These are phyloP conservation scores for Lysandra coridon DNA, from an alignment of 2,888 invertebrate species.

Conservation along the genomic window DNA sequence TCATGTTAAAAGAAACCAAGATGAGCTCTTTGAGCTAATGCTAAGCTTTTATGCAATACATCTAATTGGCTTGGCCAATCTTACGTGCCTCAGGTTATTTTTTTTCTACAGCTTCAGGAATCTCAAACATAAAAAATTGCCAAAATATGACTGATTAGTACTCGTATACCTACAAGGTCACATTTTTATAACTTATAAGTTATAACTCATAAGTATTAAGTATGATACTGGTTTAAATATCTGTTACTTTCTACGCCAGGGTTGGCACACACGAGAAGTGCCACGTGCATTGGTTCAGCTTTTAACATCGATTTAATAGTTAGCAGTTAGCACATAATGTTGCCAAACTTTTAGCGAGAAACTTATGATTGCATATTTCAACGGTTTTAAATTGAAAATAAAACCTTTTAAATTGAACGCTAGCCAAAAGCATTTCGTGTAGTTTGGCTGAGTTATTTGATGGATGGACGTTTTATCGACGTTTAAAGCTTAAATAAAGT, in stretches of 20 bases:
- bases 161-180: neutral
- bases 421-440: neutral
- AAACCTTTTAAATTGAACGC: neutral
- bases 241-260: constrained; percentile 2
- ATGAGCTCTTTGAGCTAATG: no score
- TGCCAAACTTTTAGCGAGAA: neutral
- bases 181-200: neutral
- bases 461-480: neutral
- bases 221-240: neutral
- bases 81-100: no score
- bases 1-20: no score
- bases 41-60: no score
- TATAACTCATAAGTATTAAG: neutral
- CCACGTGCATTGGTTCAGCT: neutral
- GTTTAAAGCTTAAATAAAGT: no score
- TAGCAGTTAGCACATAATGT: neutral
- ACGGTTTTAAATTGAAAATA: neutral
- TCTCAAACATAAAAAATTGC: neutral
- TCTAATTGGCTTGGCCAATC: no score
- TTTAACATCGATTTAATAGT: neutral
- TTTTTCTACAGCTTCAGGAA: no score
- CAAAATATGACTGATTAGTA: neutral
- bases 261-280: constrained; percentile 12
- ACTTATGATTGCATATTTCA: constrained; percentile 1
- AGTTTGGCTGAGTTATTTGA: neutral